A percentile compares a stretch with the other conserved stretches of the same genome.
Conservation (phyloP, 1,140 invertebrate species). For the Zelostemma sp. region DNA sequence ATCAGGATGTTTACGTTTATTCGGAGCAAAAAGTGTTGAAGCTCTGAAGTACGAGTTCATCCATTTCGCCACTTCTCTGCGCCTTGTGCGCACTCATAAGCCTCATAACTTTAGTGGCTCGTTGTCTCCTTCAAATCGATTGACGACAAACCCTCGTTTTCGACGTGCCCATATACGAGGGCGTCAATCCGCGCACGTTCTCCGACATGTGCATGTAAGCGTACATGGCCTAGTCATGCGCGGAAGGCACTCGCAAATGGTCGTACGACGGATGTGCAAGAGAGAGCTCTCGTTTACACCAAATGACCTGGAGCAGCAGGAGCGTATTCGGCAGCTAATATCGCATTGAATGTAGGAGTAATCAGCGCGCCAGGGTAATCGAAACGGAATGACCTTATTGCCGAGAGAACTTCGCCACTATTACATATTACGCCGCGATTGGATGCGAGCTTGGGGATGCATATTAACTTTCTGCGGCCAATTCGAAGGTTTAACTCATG, state of each 20-base stretch:
- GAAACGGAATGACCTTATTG: conserved; percentile 48
- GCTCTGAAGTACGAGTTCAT: conserved; percentile 26
- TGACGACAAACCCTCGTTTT: conserved; percentile 38
- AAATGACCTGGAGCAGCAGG: conserved; percentile 10
- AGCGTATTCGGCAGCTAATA: conserved; percentile 45
- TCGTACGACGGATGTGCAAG: conserved; percentile 10
- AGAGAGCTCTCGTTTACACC: conserved; percentile 17
- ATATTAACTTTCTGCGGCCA: conserved; percentile 45
- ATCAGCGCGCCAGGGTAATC: conserved; percentile 45
- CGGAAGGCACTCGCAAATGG: conserved; percentile 25
- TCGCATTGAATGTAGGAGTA: conserved; percentile 33
- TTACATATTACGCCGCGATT: conserved; percentile 43
- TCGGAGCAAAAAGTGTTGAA: conserved; percentile 21
- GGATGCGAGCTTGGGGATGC: conserved; percentile 31
- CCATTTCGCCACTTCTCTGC: conserved; percentile 38
- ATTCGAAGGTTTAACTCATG: conserved; percentile 30
- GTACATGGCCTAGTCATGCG: conserved; percentile 18
- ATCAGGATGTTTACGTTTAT: too few species aligned
- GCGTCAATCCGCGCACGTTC: conserved; percentile 21
- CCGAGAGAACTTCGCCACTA: conserved; percentile 32
- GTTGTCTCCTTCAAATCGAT: conserved; percentile 48
- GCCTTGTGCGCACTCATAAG: conserved; percentile 26
- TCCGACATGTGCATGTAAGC: conserved; percentile 13
- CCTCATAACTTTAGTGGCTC: conserved; percentile 37
- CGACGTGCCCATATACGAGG: conserved; percentile 31